Percentiles rank a stretch among this genome's conserved stretches.
phyloP scores from a whole-genome alignment of 2,113 vertebrate genomes.

The Nycticryphes semicollaris region DNA sequence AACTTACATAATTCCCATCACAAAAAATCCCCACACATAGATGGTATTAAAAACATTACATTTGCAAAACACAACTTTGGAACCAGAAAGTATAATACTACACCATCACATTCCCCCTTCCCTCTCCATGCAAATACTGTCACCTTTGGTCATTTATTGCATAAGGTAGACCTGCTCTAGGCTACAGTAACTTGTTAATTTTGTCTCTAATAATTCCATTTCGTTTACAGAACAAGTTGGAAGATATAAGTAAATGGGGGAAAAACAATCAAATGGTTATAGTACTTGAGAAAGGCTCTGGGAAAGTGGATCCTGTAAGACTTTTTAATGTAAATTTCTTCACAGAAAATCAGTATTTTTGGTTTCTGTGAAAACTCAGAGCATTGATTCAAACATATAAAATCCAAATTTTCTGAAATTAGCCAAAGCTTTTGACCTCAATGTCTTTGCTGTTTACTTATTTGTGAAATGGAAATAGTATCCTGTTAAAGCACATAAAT shows the following conservation, averaged over 20 bases:
- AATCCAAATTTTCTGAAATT: not conserved
- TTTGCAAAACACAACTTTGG: not conserved
- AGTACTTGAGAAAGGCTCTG: not conserved
- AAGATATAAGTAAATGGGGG: not conserved
- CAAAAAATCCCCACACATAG: not conserved
- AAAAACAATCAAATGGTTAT: not conserved
- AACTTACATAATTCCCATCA: not conserved
- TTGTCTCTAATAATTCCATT: not conserved
- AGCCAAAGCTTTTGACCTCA: not conserved
- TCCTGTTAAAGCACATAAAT: not conserved
- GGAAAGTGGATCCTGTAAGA: not conserved
- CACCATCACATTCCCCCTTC: not conserved
- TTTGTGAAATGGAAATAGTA: not conserved
- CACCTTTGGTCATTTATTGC: not conserved
- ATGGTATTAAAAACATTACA: not conserved
- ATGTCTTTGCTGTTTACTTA: not conserved
- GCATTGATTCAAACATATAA: not conserved
- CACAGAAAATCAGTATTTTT: not conserved
- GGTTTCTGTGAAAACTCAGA: not conserved
- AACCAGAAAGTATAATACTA: not conserved
- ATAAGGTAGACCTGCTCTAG: not conserved
- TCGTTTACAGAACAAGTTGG: not conserved
- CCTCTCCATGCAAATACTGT: not conserved
- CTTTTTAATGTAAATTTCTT: not conserved
- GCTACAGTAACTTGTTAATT: not conserved